These are phyloP conservation scores for Coregonus suidteri DNA, from an alignment of 2,797 vertebrate genomes.

Conservation along the genomic window DNA sequence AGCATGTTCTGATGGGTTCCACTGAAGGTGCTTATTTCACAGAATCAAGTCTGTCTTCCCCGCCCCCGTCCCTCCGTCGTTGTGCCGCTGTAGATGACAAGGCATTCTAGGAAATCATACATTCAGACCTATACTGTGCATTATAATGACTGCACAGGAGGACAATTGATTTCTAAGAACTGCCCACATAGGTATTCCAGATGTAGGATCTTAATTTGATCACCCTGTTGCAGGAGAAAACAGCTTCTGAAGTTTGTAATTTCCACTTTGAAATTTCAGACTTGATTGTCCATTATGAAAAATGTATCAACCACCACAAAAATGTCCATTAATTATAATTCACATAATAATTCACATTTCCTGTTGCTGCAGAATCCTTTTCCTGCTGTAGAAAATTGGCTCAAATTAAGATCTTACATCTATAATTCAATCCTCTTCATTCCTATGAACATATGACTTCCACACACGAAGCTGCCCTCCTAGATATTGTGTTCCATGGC, in stretches of 20 bases:
- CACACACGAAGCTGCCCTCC: background rate
- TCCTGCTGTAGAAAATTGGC: too few species aligned
- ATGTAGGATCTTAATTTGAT: too few species aligned
- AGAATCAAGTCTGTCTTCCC: constrained; percentile 7
- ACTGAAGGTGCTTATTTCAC: constrained; percentile 6
- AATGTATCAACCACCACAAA: too few species aligned
- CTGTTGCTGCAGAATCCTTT: too few species aligned
- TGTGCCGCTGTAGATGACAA: constrained; percentile 9
- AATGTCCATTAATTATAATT: too few species aligned
- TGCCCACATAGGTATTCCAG: too few species aligned
- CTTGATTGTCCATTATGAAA: too few species aligned
- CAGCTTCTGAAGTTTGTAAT: too few species aligned
- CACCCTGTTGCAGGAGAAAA: too few species aligned
- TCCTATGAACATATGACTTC: background rate
- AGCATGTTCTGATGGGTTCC: background rate
- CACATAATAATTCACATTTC: too few species aligned
- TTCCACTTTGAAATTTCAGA: too few species aligned
- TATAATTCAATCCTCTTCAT: background rate
- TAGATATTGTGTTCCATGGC: background rate
- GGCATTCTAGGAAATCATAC: constrained; percentile 13
- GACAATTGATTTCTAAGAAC: background rate
- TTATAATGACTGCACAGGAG: background rate
- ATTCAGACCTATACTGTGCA: constrained; percentile 1
- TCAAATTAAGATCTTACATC: too few species aligned
- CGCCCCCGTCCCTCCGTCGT: background rate